Evolutionary conservation across 2,797 vertebrate genomes (phyloP).

Genomic region (Eleutherodactylus coqui): DNA sequence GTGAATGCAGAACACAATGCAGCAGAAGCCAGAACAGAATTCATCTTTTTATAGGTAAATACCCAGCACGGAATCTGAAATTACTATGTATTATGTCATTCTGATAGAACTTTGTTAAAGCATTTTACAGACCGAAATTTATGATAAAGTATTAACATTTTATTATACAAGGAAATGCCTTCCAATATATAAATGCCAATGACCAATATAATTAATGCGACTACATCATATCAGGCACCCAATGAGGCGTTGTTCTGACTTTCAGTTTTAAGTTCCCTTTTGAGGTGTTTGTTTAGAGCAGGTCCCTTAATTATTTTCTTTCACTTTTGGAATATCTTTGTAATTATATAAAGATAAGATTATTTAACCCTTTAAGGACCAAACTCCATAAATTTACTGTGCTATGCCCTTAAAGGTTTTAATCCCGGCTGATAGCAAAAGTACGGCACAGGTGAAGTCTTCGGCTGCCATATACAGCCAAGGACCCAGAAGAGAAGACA

Average conservation of each 20-base stretch:
- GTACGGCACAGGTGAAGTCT: too few species aligned
- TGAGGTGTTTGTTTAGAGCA: not conserved
- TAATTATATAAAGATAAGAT: too few species aligned
- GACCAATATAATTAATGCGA: not conserved
- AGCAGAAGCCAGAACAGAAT: slow-evolving; percentile 11
- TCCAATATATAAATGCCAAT: not conserved
- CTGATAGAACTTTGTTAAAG: not conserved
- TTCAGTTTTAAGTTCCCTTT: not conserved
- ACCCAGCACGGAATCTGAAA: not conserved
- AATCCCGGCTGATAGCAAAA: too few species aligned
- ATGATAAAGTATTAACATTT: not conserved
- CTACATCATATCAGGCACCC: too few species aligned
- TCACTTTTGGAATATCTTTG: too few species aligned
- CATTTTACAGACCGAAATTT: not conserved
- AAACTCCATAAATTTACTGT: too few species aligned
- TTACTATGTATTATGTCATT: not conserved
- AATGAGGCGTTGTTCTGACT: not conserved
- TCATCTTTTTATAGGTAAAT: slow-evolving; percentile 15
- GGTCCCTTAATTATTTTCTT: too few species aligned
- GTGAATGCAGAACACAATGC: slow-evolving; percentile 51
- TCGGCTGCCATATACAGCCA: too few species aligned
- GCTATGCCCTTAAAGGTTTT: too few species aligned
- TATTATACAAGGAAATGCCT: not conserved
- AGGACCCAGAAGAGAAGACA: too few species aligned
- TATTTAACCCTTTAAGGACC: too few species aligned